Evolutionary conservation across 2,888 invertebrate genomes (phyloP), one percentile per base, ranked within the genome.

Genomic region (Chloroclysta siterata): DNA sequence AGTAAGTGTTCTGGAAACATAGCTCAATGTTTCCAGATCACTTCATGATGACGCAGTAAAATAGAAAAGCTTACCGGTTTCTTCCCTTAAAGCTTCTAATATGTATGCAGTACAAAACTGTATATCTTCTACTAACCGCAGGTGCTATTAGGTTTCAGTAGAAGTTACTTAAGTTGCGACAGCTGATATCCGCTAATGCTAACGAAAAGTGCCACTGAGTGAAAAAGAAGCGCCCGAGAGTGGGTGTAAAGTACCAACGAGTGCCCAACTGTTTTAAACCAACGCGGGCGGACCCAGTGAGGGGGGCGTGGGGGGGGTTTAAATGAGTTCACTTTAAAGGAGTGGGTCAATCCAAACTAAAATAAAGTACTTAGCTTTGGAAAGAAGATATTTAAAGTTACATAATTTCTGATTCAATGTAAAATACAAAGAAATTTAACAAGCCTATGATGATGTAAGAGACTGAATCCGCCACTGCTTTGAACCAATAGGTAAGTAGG

Each of bases 171-270:
- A 68, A 62, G 62, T 61, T 52, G 60, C 60, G 65, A 68, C 69
- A 70, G 70, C 65, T 66, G 65, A 69, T 69, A 66, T 69, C 62
- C 68, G 66, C 66, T 68, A 69, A 72, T 72, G 66, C 65, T 68
- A 69, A 68, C 60, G 66, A 63, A 69, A 68, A 65, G 68, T 72
- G 61, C 55, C 62, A 53, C 63, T 53, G 65, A 66, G 62, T 59
- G 59, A 60, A 59, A 61, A 65, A 62, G 66, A 66, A 69, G 63
- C 54, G 50, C 62, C 29, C 64, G 58, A 47, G 61, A 64, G 65
- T 70, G 63, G 64, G 46, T 48, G 61, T 53, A 57, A 62, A 68
- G 66, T 66, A 71, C 63, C 62, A 41, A 54, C 44, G 50, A 66
- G 62, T 58, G 53, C 53, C 57, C 60, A 63, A 62, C 64, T 53